These are phyloP conservation scores for Hepsetus odoe DNA, from an alignment of 2,113 vertebrate species.

Conservation along the genomic window DNA sequence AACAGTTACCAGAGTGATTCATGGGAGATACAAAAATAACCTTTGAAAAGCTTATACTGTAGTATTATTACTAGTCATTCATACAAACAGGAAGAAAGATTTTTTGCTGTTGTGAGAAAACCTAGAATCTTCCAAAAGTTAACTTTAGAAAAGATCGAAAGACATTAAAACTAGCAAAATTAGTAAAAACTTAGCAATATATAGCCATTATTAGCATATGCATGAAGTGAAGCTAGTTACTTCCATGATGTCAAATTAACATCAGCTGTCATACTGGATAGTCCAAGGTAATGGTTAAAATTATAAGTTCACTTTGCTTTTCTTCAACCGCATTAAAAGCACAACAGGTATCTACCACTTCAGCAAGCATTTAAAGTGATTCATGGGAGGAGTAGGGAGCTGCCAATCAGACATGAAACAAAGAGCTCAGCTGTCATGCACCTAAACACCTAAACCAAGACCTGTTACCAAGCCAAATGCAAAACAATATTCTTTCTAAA, in stretches of 20 bases:
- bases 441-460: neutral
- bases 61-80: constrained; percentile 1
- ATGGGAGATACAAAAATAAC: neutral
- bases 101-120: too few relatives aligned
- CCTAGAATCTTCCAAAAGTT: too few relatives aligned
- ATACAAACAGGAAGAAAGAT: neutral
- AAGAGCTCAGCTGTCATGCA: constrained; percentile 26
- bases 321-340: constrained; percentile 10
- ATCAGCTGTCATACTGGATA: neutral
- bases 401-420: neutral
- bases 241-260: neutral
- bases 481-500: constrained; percentile 2
- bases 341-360: constrained; percentile 41
- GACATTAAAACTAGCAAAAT: too few relatives aligned
- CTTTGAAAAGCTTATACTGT: neutral
- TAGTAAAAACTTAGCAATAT: neutral
- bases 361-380: constrained; percentile 18
- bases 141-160: too few relatives aligned
- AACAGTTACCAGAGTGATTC: neutral
- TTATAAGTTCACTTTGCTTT: neutral
- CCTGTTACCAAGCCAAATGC: neutral
- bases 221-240: neutral
- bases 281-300: neutral
- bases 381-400: neutral
- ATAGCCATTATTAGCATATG: neutral